Base-by-base conservation (phyloP, 1,140 invertebrate species). In the Melipona quadrifasciata region DNA sequence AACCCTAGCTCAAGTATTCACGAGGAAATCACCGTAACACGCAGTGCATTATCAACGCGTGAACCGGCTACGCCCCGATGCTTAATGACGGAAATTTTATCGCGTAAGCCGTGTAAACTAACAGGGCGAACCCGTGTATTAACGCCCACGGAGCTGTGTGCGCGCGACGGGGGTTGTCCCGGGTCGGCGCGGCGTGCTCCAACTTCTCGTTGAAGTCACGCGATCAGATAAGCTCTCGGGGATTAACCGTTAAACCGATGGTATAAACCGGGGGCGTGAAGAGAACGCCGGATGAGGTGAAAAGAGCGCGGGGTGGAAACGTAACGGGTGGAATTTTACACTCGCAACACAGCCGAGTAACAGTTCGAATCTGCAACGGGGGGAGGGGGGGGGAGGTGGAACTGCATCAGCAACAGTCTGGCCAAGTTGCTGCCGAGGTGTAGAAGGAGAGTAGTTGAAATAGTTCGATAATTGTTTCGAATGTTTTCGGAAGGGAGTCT, bases 191-290 rank as follows among this genome's bases (percentile, higher is more conserved):
- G 65, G 86, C 84, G 47, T 89, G 82, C 88, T 88, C 84, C 71
- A 88, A 88, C 89, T 88, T 88, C 86, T 87, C 85, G 87, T 89
- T 87, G 85, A 79, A 92, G 90, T 92, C 91, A 92, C 92, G 92
- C 92, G 90, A 92, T 92, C 92, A 85, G 92, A 91, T 92, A 92
- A 92, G 89, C 91, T 80, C 67, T 68, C 75, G 73, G 76, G 88
- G 91, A 92, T 92, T 92, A 92, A 92, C 90, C 73, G 88, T 91
- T 92, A 89, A 92, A 92, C 79, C 90, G 82, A 76, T 70, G 85
- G 82, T 84, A 83, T 79, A 90, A 91, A 86, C 90, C 39, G 82
- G 71, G 53, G 81, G 80, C 75, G 76, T 80, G 84, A 84, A 88
- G 87, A 82, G 80, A 82, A 76, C 64, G 64, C 53, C 17, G 68